Conservation (phyloP, 2,888 invertebrate genomes). For the Uropetala carovei region DNA sequence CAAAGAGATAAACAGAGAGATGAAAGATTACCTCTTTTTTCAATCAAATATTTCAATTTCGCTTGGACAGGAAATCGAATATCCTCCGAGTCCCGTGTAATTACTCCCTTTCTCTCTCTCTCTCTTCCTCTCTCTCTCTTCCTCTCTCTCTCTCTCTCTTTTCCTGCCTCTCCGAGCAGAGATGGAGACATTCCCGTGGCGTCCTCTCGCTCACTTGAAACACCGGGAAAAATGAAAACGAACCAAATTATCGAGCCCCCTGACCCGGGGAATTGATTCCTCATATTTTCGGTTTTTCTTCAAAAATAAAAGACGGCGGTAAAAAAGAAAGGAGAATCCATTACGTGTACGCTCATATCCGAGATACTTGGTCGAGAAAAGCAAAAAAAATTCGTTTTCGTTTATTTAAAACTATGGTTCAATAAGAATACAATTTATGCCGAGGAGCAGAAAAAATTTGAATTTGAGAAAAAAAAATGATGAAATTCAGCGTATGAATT, state of each 20-base stretch:
- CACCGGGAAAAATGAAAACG: neutral
- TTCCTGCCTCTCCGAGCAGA: neutral
- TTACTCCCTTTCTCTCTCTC: neutral
- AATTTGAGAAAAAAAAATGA: too few relatives aligned
- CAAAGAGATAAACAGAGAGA: too few relatives aligned
- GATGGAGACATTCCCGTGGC: conserved; percentile 21
- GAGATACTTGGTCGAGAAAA: too few relatives aligned
- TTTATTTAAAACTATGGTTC: neutral
- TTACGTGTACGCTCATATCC: too few relatives aligned
- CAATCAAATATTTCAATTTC: conserved; percentile 36
- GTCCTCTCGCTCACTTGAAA: neutral
- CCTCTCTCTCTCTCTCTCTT: neutral
- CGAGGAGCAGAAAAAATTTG: neutral
- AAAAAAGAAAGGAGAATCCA: too few relatives aligned
- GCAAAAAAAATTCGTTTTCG: too few relatives aligned
- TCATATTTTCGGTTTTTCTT: neutral
- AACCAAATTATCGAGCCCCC: neutral
- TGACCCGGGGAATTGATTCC: neutral
- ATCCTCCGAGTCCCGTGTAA: neutral
- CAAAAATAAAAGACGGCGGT: too few relatives aligned
- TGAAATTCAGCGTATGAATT: neutral
- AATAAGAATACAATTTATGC: neutral
- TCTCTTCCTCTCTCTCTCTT: neutral
- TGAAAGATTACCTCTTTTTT: neutral
- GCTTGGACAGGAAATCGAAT: neutral